Evolutionary conservation across 2,797 vertebrate species (phyloP), one percentile per base, ranked within the genome.

Genomic region (Chaetodon trifasciatus): DNA sequence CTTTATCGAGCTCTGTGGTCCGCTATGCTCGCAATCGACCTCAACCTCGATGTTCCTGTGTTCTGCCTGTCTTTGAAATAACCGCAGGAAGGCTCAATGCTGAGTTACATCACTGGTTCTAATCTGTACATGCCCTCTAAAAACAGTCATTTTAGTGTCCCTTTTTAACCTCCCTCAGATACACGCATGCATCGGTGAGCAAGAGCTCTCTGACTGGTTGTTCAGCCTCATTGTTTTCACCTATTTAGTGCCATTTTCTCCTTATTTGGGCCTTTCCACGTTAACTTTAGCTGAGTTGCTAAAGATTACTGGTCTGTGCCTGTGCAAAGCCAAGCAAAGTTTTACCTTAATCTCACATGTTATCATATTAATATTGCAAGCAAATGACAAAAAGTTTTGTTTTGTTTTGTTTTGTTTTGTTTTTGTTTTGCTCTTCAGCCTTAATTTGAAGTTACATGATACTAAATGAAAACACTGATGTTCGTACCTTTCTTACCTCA

Each of bases 61-160:
- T 73, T 88, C 72, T 72, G 72, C 69, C 39, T 78, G 87, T 80
- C 89, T 86, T 87, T 91, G 72, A 90, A 92, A 88, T 74, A 79
- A 74, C 61, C 7, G 4, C 50, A 84, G 78, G 82, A 80, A 72
- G 57, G 39, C 49, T 0, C 76, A 76, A 32, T 58, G 62, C 55
- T 72, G 74, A 70, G 75, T 86, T 92, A 83, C 70, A 87, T 88
- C 78, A 82, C 70, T 73, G 47, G 8, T 60, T 74, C 65, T 69
- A 70, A 76, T 79, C 61, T 81, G 61, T 23, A 13, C n/a, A 12
- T 74, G 46, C 44, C 67, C 66, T 82, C 74, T 78, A 64, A 82
- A 82, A 68, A 62, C 77, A 74, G 74, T n/a, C 46, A 70, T 84
- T 81, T 85, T 68, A 76, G 60, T 74, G 69, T 80, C 37, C 70